A percentile compares a stretch with the other conserved stretches of the same genome.
Conservation (phyloP, 1,140 invertebrate species). For the Drosophila pachea region DNA sequence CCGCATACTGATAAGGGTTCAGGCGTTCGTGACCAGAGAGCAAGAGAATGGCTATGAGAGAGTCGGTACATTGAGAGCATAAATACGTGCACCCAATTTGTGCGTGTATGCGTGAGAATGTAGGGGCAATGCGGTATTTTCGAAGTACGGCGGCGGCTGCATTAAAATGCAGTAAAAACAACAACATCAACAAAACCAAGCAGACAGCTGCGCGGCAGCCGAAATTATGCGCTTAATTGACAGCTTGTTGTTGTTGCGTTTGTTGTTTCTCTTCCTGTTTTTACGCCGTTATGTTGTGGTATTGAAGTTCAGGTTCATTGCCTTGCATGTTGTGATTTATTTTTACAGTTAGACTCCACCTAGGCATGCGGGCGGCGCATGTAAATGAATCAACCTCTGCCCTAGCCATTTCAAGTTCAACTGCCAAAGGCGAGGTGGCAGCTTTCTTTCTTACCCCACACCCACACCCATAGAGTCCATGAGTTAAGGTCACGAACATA, state of each 20-base stretch:
- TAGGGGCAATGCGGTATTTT: conserved; percentile 58
- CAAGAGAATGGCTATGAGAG: conserved; percentile 8
- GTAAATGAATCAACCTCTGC: conserved; percentile 28
- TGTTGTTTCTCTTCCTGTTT: conserved; percentile 30
- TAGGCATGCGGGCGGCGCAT: conserved; percentile 12
- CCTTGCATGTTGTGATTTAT: conserved; percentile 67
- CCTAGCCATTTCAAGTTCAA: conserved; percentile 61
- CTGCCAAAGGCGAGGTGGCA: conserved; percentile 15
- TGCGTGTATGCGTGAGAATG: neutral
- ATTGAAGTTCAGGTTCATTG: conserved; percentile 73
- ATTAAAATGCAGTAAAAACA: conserved; percentile 47
- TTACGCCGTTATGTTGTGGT: conserved; percentile 21
- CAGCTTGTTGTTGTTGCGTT: conserved; percentile 28
- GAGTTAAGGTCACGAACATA: conserved; percentile 58
- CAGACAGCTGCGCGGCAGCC: conserved; percentile 39
- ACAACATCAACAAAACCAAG: conserved; percentile 28
- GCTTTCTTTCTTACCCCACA: too few relatives aligned
- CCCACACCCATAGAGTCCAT: conserved; percentile 5
- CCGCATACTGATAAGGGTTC: conserved; percentile 57
- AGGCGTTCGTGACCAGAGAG: conserved; percentile 9
- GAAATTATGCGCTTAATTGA: conserved; percentile 65
- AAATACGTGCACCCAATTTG: conserved; percentile 21
- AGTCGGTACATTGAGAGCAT: conserved; percentile 12
- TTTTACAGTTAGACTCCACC: conserved; percentile 48
- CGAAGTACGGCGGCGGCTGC: conserved; percentile 18